Evolutionary conservation across 1,140 invertebrate species (phyloP).

Genomic region (Lysiphlebus fabarum): DNA sequence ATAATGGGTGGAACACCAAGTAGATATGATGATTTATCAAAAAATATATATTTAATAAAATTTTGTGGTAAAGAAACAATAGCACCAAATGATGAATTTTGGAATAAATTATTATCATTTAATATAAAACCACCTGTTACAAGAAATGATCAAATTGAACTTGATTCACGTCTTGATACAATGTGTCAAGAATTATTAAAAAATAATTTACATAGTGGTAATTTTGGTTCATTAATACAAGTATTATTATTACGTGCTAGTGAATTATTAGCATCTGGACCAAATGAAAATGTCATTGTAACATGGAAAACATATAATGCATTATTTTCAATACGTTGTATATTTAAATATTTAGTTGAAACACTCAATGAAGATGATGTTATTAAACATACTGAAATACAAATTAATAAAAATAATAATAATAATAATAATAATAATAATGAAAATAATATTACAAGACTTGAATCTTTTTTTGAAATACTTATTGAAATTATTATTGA

Average conservation of each 20-base stretch:
- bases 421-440: conserved; percentile 12
- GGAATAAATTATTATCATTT: conserved; percentile 90
- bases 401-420: conserved; percentile 33
- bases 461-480: conserved; percentile 66
- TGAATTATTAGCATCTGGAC: conserved; percentile 76
- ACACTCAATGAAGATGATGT: conserved; percentile 73
- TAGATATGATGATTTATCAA: conserved; percentile 74
- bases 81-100: conserved; percentile 86
- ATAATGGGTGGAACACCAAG: conserved; percentile 84
- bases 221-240: conserved; percentile 80
- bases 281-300: conserved; percentile 84
- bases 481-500: conserved; percentile 75
- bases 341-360: conserved; percentile 87
- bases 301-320: conserved; percentile 95
- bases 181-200: conserved; percentile 69
- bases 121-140: conserved; percentile 76
- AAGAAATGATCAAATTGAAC: conserved; percentile 61
- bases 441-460: conserved; percentile 25
- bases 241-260: conserved; percentile 76
- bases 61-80: conserved; percentile 79
- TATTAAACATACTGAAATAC: conserved; percentile 69
- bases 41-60: conserved; percentile 75
- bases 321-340: conserved; percentile 83
- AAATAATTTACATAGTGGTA: conserved; percentile 83
- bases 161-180: conserved; percentile 75